Percentiles rank a stretch among this genome's conserved stretches.
Evolutionary conservation across 2,113 vertebrate genomes (phyloP).

Genomic region (Eudyptes chrysolophus): DNA sequence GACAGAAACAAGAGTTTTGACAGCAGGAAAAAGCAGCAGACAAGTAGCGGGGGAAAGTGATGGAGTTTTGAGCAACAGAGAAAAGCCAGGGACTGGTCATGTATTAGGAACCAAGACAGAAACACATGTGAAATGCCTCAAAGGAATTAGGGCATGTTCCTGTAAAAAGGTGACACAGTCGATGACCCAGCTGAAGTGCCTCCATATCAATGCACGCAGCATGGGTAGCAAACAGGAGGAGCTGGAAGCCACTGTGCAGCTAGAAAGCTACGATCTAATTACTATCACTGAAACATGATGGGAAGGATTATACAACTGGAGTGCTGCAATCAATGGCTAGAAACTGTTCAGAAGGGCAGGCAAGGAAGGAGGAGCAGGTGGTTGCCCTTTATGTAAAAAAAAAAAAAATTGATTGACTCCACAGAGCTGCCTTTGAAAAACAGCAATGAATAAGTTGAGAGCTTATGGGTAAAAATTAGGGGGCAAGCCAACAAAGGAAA

Average conservation of each 20-base stretch:
- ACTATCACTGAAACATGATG: background rate
- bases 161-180: background rate
- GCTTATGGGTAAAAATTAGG: background rate
- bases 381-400: background rate
- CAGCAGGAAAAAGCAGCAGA: background rate
- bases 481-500: background rate
- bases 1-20: background rate
- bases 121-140: background rate
- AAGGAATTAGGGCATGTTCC: background rate
- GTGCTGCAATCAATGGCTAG: background rate
- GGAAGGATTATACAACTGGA: background rate
- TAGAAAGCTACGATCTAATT: background rate
- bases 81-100: background rate
- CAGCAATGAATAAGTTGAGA: background rate
- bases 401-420: background rate
- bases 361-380: background rate
- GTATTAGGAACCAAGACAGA: background rate
- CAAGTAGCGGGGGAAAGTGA: background rate
- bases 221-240: background rate
- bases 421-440: background rate
- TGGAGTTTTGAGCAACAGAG: background rate
- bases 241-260: background rate
- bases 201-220: background rate
- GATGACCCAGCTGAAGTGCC: background rate
- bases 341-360: background rate